Evolutionary conservation across 1,140 invertebrate species (phyloP), one percentile per base, ranked within the genome.

Genomic region (Callitettix versicolor): DNA sequence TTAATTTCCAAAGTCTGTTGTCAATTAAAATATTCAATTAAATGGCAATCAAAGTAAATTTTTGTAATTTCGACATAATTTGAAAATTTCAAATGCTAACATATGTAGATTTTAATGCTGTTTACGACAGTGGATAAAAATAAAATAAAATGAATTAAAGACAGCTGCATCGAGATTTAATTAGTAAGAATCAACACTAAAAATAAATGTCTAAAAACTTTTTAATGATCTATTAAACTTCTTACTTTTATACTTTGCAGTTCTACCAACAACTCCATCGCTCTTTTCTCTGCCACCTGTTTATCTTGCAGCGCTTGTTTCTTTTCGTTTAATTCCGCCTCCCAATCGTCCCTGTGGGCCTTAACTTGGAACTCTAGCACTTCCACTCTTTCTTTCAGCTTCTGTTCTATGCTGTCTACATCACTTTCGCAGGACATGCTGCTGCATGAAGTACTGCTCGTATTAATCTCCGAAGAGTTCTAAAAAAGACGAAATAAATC

Each of bases 311-410:
- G 3, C 6, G 58, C 62, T 52, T 60, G 50, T 47, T 62, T 60
- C 40, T 65, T 65, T 50, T 65, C 64, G 9, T 54, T 59, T 20
- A 54, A 58, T 36, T 65, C 64, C n/a, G 64, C 64, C 43, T 65
- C 64, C 64, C 64, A 65, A 44, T 65, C 64, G 40, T 65, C 64
- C 18, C 57, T 53, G 20, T 65, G 54, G 0, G 62, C 54, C 48
- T 62, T 64, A 20, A 65, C 58, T 44, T 65, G 61, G 17, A 61
- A 56, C 42, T 64, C 56, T 42, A 65, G 50, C 21, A 60, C 58
- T 38, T 60, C 55, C 2, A 57, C 42, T 53, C 60, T 58, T 40
- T 63, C 62, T 22, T 47, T 58, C 12, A 61, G 42, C 41, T 50
- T 61, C 17, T 48, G 36, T 15, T 56, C 50, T 47, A 52, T 54